Conservation (phyloP, 2,888 invertebrate genomes). For the Drosophila testacea region DNA sequence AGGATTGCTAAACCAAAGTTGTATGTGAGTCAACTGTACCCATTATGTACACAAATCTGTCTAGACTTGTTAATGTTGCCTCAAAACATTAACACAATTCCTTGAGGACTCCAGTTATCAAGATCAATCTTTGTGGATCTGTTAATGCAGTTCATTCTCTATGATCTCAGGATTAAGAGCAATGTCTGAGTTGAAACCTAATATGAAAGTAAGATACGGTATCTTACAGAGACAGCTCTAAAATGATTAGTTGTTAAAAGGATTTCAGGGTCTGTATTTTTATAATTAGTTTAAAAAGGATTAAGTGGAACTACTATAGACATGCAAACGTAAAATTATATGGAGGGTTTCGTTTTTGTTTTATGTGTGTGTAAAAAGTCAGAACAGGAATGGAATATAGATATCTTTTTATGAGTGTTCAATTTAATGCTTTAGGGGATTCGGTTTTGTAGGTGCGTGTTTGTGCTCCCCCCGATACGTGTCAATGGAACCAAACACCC, state of each 20-base stretch:
- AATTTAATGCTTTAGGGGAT: conserved; percentile 29
- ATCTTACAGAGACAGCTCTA: conserved; percentile 29
- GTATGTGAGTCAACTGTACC: background rate
- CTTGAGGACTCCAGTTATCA: conserved; percentile 25
- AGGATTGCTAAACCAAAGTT: background rate
- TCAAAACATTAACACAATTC: conserved; percentile 41
- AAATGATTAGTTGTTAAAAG: conserved; percentile 38
- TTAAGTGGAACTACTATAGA: conserved; percentile 36
- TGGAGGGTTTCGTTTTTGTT: conserved; percentile 15
- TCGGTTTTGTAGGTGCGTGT: conserved; percentile 30
- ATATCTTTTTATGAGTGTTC: conserved; percentile 32
- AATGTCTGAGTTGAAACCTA: conserved; percentile 26
- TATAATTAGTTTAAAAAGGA: conserved; percentile 46
- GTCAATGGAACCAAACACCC: conserved; percentile 51
- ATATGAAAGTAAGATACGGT: conserved; percentile 33
- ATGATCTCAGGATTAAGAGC: conserved; percentile 12
- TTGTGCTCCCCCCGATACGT: conserved; percentile 47
- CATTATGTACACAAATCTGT: background rate
- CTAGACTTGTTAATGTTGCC: conserved; percentile 35
- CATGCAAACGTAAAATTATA: conserved; percentile 33
- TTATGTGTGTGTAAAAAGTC: conserved; percentile 13
- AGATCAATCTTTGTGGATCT: conserved; percentile 6
- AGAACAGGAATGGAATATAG: conserved; percentile 21
- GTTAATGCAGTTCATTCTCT: conserved; percentile 13
- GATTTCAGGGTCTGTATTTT: conserved; percentile 31